Conservation (phyloP, 2,888 invertebrate genomes). For the Aspidiotus rigidus region DNA sequence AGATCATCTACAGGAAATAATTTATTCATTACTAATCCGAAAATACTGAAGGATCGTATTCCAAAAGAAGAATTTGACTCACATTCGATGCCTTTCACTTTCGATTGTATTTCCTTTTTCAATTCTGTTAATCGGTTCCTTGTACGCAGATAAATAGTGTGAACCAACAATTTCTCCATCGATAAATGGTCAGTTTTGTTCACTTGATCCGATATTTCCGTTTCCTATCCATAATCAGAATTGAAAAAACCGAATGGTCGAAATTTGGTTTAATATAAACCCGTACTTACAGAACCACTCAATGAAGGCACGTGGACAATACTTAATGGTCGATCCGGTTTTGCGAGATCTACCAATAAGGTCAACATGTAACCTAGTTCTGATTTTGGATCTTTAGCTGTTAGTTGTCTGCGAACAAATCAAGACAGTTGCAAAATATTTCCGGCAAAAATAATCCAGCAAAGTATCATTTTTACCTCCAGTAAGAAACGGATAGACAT, state of each 20-base stretch:
- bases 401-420: conserved; percentile 46
- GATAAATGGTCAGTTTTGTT: conserved; percentile 85
- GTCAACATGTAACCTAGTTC: conserved; percentile 81
- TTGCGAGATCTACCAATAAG: conserved; percentile 75
- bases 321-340: conserved; percentile 64
- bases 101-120: conserved; percentile 62
- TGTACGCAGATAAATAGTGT: conserved; percentile 88
- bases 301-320: conserved; percentile 59
- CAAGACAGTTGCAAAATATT: background rate
- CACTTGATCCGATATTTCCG: conserved; percentile 64
- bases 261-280: background rate
- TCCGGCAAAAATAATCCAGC: conserved; percentile 1
- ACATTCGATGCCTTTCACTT: conserved; percentile 64
- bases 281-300: conserved; percentile 46
- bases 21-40: background rate
- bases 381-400: conserved; percentile 62
- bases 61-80: conserved; percentile 41
- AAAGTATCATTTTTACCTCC: conserved; percentile 53
- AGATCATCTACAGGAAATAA: conserved; percentile 43
- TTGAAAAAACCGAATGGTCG: background rate
- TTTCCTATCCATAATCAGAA: conserved; percentile 45
- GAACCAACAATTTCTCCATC: conserved; percentile 86
- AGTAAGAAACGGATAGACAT: conserved; percentile 85
- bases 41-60: background rate
- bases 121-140: conserved; percentile 73